Percentiles rank a stretch among this genome's conserved stretches.
phyloP scores from a whole-genome alignment of 1,140 invertebrate species.

The Scaptodrosophila lebanonensis region DNA sequence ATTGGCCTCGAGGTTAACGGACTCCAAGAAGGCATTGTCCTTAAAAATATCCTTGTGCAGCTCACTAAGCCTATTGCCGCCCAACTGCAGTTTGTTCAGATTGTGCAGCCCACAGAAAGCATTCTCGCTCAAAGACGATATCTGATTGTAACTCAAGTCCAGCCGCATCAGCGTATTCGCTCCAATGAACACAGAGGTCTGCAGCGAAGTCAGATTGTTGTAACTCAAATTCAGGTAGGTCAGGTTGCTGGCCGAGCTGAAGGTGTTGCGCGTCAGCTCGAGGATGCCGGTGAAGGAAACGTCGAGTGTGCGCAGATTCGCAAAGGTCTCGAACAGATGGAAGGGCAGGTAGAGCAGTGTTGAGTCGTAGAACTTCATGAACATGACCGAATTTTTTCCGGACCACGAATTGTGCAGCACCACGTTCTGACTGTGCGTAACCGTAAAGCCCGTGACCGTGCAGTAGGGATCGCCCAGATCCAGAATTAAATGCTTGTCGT shows the following conservation, averaged over 20 bases:
- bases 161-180: constrained; percentile 59
- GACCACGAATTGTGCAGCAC: constrained; percentile 51
- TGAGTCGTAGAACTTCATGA: constrained; percentile 76
- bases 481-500: constrained; percentile 50
- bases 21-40: constrained; percentile 63
- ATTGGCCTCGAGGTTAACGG: constrained; percentile 59
- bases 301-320: constrained; percentile 59
- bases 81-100: constrained; percentile 54
- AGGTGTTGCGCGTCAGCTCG: constrained; percentile 65
- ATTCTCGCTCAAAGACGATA: constrained; percentile 53
- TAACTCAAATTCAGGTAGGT: constrained; percentile 60
- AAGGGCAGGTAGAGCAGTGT: constrained; percentile 67
- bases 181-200: constrained; percentile 67
- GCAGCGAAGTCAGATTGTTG: constrained; percentile 64
- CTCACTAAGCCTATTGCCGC: constrained; percentile 47
- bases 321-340: constrained; percentile 65
- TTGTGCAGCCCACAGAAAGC: constrained; percentile 60
- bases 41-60: constrained; percentile 61
- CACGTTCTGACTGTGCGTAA: constrained; percentile 68
- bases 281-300: constrained; percentile 64
- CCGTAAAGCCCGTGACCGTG: constrained; percentile 65
- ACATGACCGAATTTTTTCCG: constrained; percentile 64
- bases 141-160: constrained; percentile 62
- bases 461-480: constrained; percentile 61
- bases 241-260: constrained; percentile 59